Conservation (phyloP, 1,140 invertebrate species). For the Ditylenchus dipsaci region DNA sequence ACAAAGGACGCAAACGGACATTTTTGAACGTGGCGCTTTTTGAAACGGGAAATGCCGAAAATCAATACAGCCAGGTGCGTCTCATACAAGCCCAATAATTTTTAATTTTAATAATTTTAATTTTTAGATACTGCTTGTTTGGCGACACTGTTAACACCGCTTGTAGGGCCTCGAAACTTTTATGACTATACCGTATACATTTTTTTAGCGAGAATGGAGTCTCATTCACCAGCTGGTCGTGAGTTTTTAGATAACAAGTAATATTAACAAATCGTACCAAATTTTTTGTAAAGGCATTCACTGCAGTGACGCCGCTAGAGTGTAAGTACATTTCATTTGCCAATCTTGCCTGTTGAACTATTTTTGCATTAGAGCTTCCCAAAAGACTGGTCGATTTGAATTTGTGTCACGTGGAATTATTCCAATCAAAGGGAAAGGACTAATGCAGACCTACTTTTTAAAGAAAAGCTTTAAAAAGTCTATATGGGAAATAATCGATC, state of each 20-base stretch:
- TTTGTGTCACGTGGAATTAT: conserved; percentile 52
- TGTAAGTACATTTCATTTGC: conserved; percentile 24
- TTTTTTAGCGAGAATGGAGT: conserved; percentile 46
- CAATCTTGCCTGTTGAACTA: background rate
- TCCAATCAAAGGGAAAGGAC: conserved; percentile 56
- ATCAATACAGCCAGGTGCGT: too few relatives aligned
- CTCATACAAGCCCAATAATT: too few relatives aligned
- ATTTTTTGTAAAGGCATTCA: conserved; percentile 44
- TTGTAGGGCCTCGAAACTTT: background rate
- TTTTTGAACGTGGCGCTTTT: too few relatives aligned
- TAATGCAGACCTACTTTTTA: conserved; percentile 55
- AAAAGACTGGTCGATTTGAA: conserved; percentile 52
- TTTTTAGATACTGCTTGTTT: conserved; percentile 59
- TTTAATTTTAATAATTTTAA: too few relatives aligned
- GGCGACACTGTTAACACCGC: conserved; percentile 72
- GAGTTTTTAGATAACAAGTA: too few relatives aligned
- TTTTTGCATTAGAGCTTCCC: conserved; percentile 31
- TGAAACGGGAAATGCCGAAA: too few relatives aligned
- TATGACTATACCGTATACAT: too few relatives aligned
- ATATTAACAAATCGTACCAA: too few relatives aligned
- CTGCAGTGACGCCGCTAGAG: conserved; percentile 47
- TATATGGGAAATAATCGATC: conserved; percentile 55
- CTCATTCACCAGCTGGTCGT: conserved; percentile 47
- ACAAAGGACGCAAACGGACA: too few relatives aligned
- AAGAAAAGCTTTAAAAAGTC: conserved; percentile 47